Base-by-base conservation (phyloP, 2,888 invertebrate genomes). In the Megaustenia siamemsis region DNA sequence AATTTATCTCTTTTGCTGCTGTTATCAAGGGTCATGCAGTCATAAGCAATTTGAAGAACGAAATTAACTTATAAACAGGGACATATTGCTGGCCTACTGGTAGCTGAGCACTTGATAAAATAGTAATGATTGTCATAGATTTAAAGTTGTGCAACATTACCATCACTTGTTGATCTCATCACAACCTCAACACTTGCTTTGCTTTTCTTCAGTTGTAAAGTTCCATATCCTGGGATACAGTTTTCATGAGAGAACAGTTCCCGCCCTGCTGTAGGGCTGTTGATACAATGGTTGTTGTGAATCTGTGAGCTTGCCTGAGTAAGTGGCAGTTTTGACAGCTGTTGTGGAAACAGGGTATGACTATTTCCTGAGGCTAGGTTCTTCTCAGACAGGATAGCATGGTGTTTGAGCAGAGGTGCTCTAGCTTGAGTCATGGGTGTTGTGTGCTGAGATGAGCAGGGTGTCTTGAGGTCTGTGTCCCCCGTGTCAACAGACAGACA, bases 401-500 rank as follows among this genome's bases (percentile, higher is more conserved):
- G 69, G 38, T 71, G 75, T 32, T 84, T 79, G 77, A 86, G 71
- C 43, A 82, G 76, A 35, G 87, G 87, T 12, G 86, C 83, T 15
- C 85, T 76, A 40, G 84, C 83, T 60, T 85, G 87, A 75, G 86
- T 60, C 53, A 82, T 28, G 40, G 84, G 87, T 35, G 87, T 73
- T 43, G 75, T 84, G 78, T 82, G 86, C 1, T 69, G 71, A 60
- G 80, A 63, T 10, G 89, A 85, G 76, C 87, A 86, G 15, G 88
- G 83, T 45, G 89, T 82, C 45, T 88, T 89, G 45, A 90, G 75
- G 10, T 89, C 89, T 24, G 91, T 92, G 86, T 92, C 90, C 0
- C 89, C 90, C 0, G 91, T 91, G 66, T 90, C 91, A 6, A 87
- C 89, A 10, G 90, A 89, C 32, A 90, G 90, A 82, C 88, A 90